Conservation (phyloP, 2,113 vertebrate species). For the Typhlomys cinereus region DNA sequence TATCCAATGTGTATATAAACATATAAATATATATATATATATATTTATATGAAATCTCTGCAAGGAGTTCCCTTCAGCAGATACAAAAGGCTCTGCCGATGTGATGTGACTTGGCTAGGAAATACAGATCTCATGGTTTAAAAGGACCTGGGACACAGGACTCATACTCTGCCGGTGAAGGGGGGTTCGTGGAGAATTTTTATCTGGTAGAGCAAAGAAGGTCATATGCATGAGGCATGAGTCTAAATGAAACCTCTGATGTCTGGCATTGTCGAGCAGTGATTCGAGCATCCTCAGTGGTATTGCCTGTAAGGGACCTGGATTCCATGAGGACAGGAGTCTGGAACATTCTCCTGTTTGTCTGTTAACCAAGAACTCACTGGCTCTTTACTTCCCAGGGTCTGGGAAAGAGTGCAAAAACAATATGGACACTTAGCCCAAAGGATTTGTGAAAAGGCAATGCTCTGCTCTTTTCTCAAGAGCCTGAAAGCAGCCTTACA, state of each 20-base stretch:
- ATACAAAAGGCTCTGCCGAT: too few relatives aligned
- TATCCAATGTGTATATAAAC: not conserved
- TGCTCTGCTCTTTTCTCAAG: slow-evolving; percentile 6
- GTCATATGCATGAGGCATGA: too few relatives aligned
- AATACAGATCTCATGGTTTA: too few relatives aligned
- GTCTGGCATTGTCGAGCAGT: not conserved
- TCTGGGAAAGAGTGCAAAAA: not conserved
- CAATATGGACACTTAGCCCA: not conserved
- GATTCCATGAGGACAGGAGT: not conserved
- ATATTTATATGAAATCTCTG: not conserved
- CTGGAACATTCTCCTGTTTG: not conserved
- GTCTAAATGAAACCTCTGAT: not conserved
- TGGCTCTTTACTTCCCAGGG: not conserved
- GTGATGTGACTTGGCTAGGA: not conserved
- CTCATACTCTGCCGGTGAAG: not conserved
- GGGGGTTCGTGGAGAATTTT: not conserved
- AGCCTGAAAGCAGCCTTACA: not conserved
- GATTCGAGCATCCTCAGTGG: not conserved
- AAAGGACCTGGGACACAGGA: not conserved
- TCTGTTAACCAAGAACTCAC: not conserved
- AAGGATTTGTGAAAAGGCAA: not conserved
- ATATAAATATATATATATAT: not conserved
- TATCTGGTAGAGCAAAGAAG: not conserved
- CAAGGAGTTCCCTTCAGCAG: not conserved
- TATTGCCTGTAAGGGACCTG: not conserved